Evolutionary conservation across 2,888 invertebrate species (phyloP), one percentile per base, ranked within the genome.

Genomic region (Mamestra brassicae): DNA sequence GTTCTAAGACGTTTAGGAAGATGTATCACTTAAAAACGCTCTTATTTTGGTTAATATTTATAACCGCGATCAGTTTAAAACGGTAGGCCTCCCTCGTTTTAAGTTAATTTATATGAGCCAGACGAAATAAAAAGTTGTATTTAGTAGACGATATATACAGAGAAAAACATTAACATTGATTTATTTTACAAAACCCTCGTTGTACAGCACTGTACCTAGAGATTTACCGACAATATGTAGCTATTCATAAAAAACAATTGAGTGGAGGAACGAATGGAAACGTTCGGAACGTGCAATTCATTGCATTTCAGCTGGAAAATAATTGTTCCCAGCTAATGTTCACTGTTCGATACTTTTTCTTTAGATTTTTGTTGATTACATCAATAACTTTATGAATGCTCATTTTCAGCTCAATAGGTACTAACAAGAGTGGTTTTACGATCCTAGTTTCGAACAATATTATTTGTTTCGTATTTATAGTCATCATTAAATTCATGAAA

Each of bases 251-350:
- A 80, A 78, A 88, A 84, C 81, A 78, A 85, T 87, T 80, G 73
- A 78, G 75, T 74, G 66, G 75, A 67, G 62, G 52, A 81, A 83
- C 81, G 61, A 85, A 78, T 80, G 83, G 85, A 85, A 86, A 72
- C 84, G 76, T 77, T 86, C 76, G 52, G 68, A 87, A 75, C 77
- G 77, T 78, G 72, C 80, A 86, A 87, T 87, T 89, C 85, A 88
- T 84, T 83, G 85, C 85, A 85, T 79, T 83, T 86, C 83, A 87
- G 76, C 70, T 83, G 80, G 83, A 88, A 88, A 87, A 90, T 87
- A 90, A 89, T 88, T 86, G 88, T 85, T 83, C 85, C 75, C 85
- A 86, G 85, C 77, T 80, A 85, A 86, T 87, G 75, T 78, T 85
- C 86, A 85, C 83, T 84, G 85, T 85, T 80, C 80, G 83, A 77